Base-by-base conservation (phyloP, 2,888 invertebrate species). In the Meta bourneti region DNA sequence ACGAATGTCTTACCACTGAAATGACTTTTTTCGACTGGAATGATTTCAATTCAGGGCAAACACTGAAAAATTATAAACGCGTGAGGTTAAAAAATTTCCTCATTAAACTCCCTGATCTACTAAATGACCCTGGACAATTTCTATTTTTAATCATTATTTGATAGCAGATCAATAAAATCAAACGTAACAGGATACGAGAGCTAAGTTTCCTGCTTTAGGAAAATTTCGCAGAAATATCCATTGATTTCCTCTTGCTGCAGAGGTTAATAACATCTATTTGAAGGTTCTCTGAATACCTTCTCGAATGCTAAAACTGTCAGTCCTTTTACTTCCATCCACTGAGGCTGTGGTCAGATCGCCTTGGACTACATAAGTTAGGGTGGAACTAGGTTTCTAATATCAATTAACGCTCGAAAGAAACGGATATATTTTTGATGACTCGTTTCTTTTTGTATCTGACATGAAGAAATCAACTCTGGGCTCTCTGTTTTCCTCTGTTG, bases 121-220 rank as follows among this genome's bases (percentile, higher is more conserved):
- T 34, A 9, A 52, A 19, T 51, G 51, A 8, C 77, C 51, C n/a
- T 51, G 75, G 19, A 77, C 19, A 16, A 77, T n/a, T 72, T n/a
- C 72, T 72, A 9, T 72, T 72, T 79, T 75, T 13, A 16, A 34
- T 48, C 81, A 34, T 34, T 34, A n/a, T 70, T 54, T n/a, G 19
- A 70, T 48, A 9, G 34, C n/a, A 77, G 77, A 77, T 77, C 34
- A 34, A 34, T 34, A 77, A 81, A 80, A 81, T 70, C 70, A 70
- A 81, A 20, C 49, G 69, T 9, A 70, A 20, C 69, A 16, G 71
- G 71, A 70, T 70, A 48, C 70, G 49, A 81, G 81, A 48, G 48
- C 7, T 19, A 77, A 9, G 19, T 77, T 77, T 77, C 77, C 77
- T 77, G 77, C 77, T 77, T 75, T 51, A 19, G 49, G 51, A 51